Percentiles rank a stretch among this genome's conserved stretches.
Evolutionary conservation across 2,113 vertebrate species (phyloP).

Genomic region (Callipepla squamata): DNA sequence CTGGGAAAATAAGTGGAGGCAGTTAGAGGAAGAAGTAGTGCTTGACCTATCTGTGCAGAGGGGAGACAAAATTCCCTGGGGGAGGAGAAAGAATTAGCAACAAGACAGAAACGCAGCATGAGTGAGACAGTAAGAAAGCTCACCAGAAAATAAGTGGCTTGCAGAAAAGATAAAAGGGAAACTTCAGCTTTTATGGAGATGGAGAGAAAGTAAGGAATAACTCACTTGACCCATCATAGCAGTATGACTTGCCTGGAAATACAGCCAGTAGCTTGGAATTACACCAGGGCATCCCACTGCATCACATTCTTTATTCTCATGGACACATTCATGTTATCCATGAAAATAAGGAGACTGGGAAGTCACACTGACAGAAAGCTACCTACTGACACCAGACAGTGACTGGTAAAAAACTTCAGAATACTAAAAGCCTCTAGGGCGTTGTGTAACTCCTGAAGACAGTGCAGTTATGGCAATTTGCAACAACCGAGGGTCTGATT

Average conservation of each 20-base stretch:
- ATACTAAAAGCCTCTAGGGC: background rate
- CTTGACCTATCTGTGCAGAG: background rate
- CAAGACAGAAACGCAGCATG: background rate
- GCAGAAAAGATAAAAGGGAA: background rate
- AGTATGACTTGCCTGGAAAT: background rate
- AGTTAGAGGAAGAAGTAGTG: background rate
- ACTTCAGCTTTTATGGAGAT: background rate
- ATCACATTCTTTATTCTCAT: background rate
- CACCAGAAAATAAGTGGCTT: background rate
- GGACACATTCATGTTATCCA: background rate
- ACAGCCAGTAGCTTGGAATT: background rate
- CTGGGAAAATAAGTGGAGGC: background rate
- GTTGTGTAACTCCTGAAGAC: background rate
- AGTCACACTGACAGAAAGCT: background rate
- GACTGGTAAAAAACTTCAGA: background rate
- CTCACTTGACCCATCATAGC: rapidly evolving
- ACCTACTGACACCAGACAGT: background rate
- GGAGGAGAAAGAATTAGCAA: background rate
- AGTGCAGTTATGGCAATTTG: background rate
- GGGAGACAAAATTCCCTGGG: background rate
- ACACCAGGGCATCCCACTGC: background rate
- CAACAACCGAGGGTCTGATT: background rate
- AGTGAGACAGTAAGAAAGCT: background rate
- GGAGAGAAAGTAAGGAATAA: background rate
- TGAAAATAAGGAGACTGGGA: background rate